Percentiles rank a stretch among this genome's conserved stretches.
Evolutionary conservation across 2,113 vertebrate genomes (phyloP).

Genomic region (Machaerirhynchus nigripectus): DNA sequence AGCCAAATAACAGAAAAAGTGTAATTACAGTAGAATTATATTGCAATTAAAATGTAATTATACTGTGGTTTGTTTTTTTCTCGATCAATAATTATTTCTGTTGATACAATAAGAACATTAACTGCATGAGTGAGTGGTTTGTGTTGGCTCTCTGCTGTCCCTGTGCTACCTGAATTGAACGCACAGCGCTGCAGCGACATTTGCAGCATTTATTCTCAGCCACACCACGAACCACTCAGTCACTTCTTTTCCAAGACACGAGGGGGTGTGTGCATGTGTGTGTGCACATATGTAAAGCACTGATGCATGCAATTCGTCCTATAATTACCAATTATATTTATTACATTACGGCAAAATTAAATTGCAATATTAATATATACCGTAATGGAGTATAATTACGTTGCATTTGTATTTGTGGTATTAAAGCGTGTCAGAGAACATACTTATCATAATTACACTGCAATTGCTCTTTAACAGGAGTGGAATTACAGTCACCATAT

Average conservation of each 20-base stretch:
- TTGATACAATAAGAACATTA: slow-evolving; percentile 43
- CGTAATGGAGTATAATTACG: not conserved
- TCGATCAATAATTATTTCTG: slow-evolving; percentile 51
- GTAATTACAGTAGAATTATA: slow-evolving; percentile 56
- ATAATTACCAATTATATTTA: not conserved
- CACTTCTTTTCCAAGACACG: not conserved
- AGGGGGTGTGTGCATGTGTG: not conserved
- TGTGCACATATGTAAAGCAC: not conserved
- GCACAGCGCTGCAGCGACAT: not conserved
- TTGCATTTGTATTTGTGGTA: slow-evolving; percentile 45
- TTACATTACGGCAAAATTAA: not conserved
- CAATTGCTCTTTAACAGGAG: slow-evolving; percentile 45
- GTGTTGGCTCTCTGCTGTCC: not conserved
- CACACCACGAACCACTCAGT: not conserved
- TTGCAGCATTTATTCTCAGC: not conserved
- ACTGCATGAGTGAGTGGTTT: not conserved
- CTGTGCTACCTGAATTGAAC: not conserved
- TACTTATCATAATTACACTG: slow-evolving; percentile 49
- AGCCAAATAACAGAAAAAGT: slow-evolving; percentile 35
- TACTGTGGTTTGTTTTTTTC: not conserved
- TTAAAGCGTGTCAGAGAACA: slow-evolving; percentile 40
- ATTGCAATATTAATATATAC: slow-evolving; percentile 15
- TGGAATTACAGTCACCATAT: slow-evolving; percentile 43
- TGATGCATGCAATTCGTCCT: not conserved
- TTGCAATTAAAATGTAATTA: slow-evolving; percentile 61